Evolutionary conservation across 2,888 invertebrate genomes (phyloP).

Genomic region (Myopa tessellatipennis): DNA sequence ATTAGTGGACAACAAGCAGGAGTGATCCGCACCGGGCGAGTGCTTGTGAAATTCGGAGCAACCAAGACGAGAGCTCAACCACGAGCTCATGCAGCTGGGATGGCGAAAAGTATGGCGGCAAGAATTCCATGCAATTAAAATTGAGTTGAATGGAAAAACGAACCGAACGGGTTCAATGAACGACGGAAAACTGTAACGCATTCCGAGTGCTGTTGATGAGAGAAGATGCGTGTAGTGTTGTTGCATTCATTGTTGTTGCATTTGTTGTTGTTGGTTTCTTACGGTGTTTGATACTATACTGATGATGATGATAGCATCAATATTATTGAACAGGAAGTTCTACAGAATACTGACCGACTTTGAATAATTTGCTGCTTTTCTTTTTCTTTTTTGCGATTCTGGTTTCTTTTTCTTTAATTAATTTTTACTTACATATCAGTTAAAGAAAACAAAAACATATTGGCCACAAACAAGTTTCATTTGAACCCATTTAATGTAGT

Average conservation of each 20-base stretch:
- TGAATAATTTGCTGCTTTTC: background rate
- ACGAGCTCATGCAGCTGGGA: background rate
- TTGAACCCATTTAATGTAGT: too few relatives aligned
- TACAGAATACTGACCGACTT: background rate
- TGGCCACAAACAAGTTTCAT: too few relatives aligned
- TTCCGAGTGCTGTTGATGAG: background rate
- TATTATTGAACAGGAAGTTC: background rate
- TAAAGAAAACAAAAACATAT: too few relatives aligned
- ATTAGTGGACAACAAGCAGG: too few relatives aligned
- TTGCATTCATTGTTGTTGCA: too few relatives aligned
- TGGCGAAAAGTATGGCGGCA: background rate
- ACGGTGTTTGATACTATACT: too few relatives aligned
- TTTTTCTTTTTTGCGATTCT: background rate
- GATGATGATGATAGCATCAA: background rate
- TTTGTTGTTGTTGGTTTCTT: too few relatives aligned
- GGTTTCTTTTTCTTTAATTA: background rate
- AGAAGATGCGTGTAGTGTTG: too few relatives aligned
- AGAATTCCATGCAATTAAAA: background rate
- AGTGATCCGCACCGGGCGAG: too few relatives aligned
- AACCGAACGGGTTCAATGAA: background rate
- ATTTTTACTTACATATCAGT: too few relatives aligned
- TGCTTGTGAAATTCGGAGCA: too few relatives aligned
- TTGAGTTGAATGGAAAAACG: background rate
- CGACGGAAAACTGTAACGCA: background rate
- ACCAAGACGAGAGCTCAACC: too few relatives aligned